A percentile compares a stretch with the other conserved stretches of the same genome.
Conservation (phyloP, 2,888 invertebrate genomes). For the Polietes domitor region DNA sequence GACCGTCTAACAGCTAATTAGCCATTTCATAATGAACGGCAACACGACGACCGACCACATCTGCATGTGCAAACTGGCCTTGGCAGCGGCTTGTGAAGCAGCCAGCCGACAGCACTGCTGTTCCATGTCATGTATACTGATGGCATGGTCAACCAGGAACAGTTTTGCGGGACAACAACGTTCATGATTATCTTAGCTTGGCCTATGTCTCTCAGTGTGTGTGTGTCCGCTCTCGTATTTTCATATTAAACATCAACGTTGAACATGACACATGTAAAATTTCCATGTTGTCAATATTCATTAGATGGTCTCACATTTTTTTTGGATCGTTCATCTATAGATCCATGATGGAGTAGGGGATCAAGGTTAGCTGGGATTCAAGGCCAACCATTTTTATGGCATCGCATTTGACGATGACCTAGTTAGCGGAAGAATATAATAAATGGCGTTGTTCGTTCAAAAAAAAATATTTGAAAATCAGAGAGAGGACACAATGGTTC, state of each 20-base stretch:
- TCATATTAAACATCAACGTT: constrained; percentile 49
- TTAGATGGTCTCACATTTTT: constrained; percentile 32
- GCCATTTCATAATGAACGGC: constrained; percentile 50
- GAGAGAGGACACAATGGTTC: too few species aligned
- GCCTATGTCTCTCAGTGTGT: too few species aligned
- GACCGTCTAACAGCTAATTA: constrained; percentile 59
- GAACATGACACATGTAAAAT: constrained; percentile 55
- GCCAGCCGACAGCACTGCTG: neutral
- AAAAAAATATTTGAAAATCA: too few species aligned
- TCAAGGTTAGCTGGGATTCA: neutral
- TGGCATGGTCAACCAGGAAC: neutral
- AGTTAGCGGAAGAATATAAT: too few species aligned
- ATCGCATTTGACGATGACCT: too few species aligned
- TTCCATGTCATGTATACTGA: constrained; percentile 19
- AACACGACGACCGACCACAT: constrained; percentile 18
- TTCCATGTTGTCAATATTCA: constrained; percentile 61
- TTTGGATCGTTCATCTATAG: neutral
- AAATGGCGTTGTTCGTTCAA: too few species aligned
- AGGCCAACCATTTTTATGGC: too few species aligned
- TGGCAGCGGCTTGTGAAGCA: neutral
- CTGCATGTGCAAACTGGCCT: neutral
- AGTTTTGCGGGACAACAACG: constrained; percentile 10
- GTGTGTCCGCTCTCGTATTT: constrained; percentile 5
- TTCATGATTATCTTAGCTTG: neutral
- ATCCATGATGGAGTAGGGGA: neutral